Percentiles rank a stretch among this genome's conserved stretches.
phyloP scores from a whole-genome alignment of 1,140 invertebrate genomes.

The Mamestra configurata region DNA sequence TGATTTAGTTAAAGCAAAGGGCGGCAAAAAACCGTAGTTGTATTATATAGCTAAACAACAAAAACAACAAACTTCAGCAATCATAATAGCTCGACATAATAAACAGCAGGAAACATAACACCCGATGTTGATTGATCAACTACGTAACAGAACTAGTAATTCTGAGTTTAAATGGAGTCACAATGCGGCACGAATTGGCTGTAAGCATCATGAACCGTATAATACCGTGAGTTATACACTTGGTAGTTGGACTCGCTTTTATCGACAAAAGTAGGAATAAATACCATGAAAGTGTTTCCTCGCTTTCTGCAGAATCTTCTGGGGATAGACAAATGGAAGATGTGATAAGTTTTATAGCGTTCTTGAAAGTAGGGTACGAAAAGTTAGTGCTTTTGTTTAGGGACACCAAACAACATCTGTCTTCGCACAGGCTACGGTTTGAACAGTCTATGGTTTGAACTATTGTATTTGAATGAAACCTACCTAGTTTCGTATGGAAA shows the following conservation, averaged over 20 bases:
- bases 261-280: neutral
- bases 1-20: too few relatives aligned
- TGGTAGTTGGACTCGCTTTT: neutral
- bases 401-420: neutral
- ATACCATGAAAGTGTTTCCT: neutral
- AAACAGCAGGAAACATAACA: constrained; percentile 20
- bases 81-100: neutral
- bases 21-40: neutral
- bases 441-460: too few relatives aligned
- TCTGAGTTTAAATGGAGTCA: constrained; percentile 35
- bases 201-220: constrained; percentile 1
- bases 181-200: constrained; percentile 46
- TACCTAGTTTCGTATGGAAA: too few relatives aligned
- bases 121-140: constrained; percentile 25
- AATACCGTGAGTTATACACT: neutral
- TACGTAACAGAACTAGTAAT: constrained; percentile 18
- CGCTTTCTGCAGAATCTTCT: neutral
- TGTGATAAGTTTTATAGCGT: neutral
- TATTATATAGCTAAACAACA: neutral
- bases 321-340: neutral
- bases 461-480: too few relatives aligned
- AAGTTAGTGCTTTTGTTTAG: neutral
- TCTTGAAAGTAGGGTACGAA: neutral
- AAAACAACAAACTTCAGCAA: neutral
- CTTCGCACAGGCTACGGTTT: too few relatives aligned